A percentile compares a stretch with the other conserved stretches of the same genome.
These are phyloP conservation scores for Deroplatys truncata DNA, from an alignment of 2,888 invertebrate genomes.

Conservation along the genomic window DNA sequence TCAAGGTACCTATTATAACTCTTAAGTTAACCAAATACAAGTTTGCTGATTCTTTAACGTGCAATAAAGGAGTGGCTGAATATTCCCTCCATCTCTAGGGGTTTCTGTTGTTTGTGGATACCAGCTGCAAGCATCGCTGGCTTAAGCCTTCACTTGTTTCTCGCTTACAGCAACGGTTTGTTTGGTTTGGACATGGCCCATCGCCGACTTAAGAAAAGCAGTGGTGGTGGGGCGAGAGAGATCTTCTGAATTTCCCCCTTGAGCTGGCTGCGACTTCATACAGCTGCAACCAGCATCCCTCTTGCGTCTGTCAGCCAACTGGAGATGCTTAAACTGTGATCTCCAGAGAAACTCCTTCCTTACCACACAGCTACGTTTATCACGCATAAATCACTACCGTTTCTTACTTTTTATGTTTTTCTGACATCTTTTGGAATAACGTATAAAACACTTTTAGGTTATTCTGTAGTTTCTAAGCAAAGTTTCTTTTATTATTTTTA, in stretches of 20 bases:
- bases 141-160: background rate
- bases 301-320: background rate
- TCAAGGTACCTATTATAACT: no score
- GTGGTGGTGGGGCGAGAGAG: background rate
- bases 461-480: no score
- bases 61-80: no score
- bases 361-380: background rate
- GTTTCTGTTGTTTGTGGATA: no score
- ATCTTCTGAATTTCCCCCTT: background rate
- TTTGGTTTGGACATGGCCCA: background rate
- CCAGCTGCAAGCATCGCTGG: background rate
- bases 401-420: no score
- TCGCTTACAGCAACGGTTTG: no score
- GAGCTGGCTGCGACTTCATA: background rate
- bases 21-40: no score
- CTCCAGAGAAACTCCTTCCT: background rate
- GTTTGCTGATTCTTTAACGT: no score
- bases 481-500: no score
- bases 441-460: no score
- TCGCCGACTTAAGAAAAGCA: background rate
- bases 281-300: conserved; percentile 5
- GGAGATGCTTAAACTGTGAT: background rate
- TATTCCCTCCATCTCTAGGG: no score
- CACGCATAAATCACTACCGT: background rate
- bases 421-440: no score